Percentiles rank a stretch among this genome's conserved stretches.
phyloP scores from a whole-genome alignment of 2,113 vertebrate species.

The Hippopotamus amphibius region DNA sequence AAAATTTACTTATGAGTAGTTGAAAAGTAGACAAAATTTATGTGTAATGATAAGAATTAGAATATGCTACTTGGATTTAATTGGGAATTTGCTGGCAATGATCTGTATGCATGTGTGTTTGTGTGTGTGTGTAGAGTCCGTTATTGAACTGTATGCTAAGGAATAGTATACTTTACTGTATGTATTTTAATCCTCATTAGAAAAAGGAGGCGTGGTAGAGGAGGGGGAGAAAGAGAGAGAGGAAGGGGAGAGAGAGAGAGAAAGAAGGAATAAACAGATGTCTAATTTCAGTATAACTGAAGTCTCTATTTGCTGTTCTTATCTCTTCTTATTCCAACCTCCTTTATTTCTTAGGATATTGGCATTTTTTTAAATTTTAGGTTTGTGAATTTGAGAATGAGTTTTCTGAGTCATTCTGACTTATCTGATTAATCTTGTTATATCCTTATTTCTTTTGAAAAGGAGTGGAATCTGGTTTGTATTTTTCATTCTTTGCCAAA shows the following conservation, averaged over 20 bases:
- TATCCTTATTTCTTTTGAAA: slow-evolving; percentile 41
- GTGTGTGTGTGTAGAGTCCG: background rate
- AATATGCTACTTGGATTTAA: background rate
- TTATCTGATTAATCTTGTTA: slow-evolving; percentile 30
- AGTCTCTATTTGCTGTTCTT: background rate
- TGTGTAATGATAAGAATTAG: background rate
- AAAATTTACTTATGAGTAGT: background rate
- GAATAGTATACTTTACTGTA: background rate
- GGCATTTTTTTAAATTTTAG: slow-evolving; percentile 28
- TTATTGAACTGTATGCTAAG: background rate
- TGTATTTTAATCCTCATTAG: background rate
- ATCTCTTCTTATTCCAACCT: background rate
- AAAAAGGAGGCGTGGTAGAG: background rate
- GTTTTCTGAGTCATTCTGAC: slow-evolving; percentile 12
- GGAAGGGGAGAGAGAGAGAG: background rate
- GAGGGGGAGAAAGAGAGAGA: background rate
- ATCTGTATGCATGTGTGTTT: background rate
- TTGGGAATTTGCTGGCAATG: background rate
- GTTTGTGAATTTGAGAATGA: slow-evolving; percentile 21
- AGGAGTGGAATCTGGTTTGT: background rate
- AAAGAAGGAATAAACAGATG: background rate
- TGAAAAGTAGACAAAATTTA: background rate
- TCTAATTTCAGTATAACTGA: background rate
- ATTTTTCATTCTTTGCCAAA: slow-evolving; percentile 46
- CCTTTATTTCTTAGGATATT: background rate